A percentile compares a stretch with the other conserved stretches of the same genome.
phyloP scores from a whole-genome alignment of 1,140 invertebrate genomes.

The Myzus persicae region DNA sequence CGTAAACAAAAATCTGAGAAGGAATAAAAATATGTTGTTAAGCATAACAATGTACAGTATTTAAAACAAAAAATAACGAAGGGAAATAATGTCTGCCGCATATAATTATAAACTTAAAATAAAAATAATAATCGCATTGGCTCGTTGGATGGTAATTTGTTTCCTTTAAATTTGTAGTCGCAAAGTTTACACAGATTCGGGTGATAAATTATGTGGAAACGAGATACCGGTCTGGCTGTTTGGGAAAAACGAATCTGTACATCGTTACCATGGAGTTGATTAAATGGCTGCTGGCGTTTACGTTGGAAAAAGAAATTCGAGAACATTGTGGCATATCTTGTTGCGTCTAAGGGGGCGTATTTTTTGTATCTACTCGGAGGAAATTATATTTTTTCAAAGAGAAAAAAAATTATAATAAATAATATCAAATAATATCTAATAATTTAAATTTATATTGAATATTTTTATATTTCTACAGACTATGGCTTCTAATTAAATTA shows the following conservation, averaged over 20 bases:
- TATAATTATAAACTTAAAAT: neutral
- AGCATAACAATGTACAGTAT: neutral
- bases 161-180: neutral
- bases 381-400: neutral
- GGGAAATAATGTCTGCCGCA: neutral
- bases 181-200: slow-evolving; percentile 2
- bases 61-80: neutral
- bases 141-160: slow-evolving; percentile 28
- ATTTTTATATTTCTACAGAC: neutral
- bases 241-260: neutral
- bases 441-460: neutral
- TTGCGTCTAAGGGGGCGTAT: neutral
- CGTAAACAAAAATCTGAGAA: no score
- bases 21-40: neutral
- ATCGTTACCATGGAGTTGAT: slow-evolving; percentile 32
- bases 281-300: slow-evolving; percentile 36
- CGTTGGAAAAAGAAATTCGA: slow-evolving; percentile 31
- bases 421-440: neutral
- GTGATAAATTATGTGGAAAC: slow-evolving; percentile 47
- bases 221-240: neutral
- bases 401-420: neutral
- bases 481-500: neutral
- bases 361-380: neutral
- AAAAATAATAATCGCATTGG: slow-evolving; percentile 7
- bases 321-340: neutral